These are phyloP conservation scores for Pelvicachromis taeniatus DNA, from an alignment of 2,113 vertebrate genomes.

Conservation along the genomic window DNA sequence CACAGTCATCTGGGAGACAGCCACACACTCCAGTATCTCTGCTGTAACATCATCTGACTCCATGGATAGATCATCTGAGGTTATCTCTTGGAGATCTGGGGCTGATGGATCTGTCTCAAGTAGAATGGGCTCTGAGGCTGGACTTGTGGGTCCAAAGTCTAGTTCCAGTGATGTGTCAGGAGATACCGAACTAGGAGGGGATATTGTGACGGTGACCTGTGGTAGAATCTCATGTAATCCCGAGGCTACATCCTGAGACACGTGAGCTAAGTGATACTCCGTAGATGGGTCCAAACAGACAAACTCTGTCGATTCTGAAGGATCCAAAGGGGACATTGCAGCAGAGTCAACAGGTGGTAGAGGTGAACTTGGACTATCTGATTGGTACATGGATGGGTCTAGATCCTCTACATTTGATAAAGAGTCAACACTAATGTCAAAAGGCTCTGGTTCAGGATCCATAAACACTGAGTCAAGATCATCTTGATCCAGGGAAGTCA, in stretches of 20 bases:
- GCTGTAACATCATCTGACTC: slow-evolving; percentile 32
- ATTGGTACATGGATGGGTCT: slow-evolving; percentile 30
- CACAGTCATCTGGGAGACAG: slow-evolving; percentile 29
- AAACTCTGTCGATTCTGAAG: slow-evolving; percentile 19
- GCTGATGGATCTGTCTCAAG: slow-evolving; percentile 1
- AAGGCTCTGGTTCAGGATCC: slow-evolving; percentile 66
- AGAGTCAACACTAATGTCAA: slow-evolving; percentile 53
- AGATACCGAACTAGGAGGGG: slow-evolving; percentile 65
- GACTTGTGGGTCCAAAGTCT: slow-evolving; percentile 38
- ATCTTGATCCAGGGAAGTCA: slow-evolving; percentile 71
- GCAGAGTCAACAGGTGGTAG: neutral
- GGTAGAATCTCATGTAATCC: neutral
- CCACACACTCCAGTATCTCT: slow-evolving; percentile 16
- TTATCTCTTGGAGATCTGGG: slow-evolving; percentile 36
- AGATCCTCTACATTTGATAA: slow-evolving; percentile 40
- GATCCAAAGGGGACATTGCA: neutral
- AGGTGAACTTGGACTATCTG: slow-evolving; percentile 33
- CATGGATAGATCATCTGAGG: slow-evolving; percentile 22
- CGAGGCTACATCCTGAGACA: neutral
- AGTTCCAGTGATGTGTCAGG: slow-evolving; percentile 58
- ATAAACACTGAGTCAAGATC: slow-evolving; percentile 72
- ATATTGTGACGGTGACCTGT: slow-evolving; percentile 60
- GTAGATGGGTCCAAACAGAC: slow-evolving; percentile 17
- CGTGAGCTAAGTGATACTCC: slow-evolving; percentile 16
- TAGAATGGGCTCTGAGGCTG: neutral